phyloP scores from a whole-genome alignment of 2,888 invertebrate species.

The Crossocerus cetratus region DNA sequence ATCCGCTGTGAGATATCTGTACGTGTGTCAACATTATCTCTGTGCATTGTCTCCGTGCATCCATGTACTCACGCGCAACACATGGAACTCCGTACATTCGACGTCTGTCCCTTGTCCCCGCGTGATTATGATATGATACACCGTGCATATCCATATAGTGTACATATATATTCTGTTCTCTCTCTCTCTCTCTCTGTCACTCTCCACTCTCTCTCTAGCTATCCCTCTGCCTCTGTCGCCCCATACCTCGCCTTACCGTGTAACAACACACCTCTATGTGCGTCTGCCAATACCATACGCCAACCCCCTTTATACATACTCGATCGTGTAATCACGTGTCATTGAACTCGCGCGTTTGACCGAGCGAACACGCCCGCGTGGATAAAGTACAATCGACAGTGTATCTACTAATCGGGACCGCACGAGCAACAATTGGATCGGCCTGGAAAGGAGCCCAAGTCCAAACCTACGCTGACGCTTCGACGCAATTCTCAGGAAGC shows the following conservation, averaged over 20 bases:
- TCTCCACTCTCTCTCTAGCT: constrained; percentile 25
- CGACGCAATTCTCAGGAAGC: too few relatives aligned
- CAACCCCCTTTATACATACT: constrained; percentile 8
- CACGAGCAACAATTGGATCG: constrained; percentile 28
- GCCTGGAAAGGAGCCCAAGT: constrained; percentile 44
- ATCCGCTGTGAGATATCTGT: neutral
- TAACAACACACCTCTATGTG: neutral
- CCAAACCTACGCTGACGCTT: too few relatives aligned
- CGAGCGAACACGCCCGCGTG: constrained; percentile 62
- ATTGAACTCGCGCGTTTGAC: constrained; percentile 62
- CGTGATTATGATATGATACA: neutral
- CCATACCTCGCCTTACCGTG: constrained; percentile 5
- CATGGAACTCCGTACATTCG: too few relatives aligned
- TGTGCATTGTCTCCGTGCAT: constrained; percentile 8
- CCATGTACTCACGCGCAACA: too few relatives aligned
- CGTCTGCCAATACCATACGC: constrained; percentile 8
- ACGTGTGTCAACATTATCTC: neutral
- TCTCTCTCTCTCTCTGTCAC: constrained; percentile 33
- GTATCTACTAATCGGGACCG: constrained; percentile 8
- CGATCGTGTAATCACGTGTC: constrained; percentile 38
- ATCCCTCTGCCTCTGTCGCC: constrained; percentile 4
- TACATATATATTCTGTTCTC: constrained; percentile 36
- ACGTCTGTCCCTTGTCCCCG: neutral
- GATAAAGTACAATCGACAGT: constrained; percentile 4
- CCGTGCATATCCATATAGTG: constrained; percentile 9